A percentile compares a stretch with the other conserved stretches of the same genome.
phyloP scores from a whole-genome alignment of 2,888 invertebrate genomes.

The Stegophylla sp. region DNA sequence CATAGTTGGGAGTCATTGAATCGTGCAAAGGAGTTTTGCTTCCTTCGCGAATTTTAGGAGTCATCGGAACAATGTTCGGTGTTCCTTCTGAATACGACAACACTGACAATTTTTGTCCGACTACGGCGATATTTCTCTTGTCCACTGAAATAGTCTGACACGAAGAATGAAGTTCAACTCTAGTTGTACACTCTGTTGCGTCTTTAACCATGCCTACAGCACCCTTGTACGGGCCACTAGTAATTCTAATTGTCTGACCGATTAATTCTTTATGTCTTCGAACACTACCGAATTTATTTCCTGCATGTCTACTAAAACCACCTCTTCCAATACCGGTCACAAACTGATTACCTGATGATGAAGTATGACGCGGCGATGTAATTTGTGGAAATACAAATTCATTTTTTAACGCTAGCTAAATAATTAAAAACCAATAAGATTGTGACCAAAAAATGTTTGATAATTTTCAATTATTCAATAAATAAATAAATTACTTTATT shows the following conservation, averaged over 20 bases:
- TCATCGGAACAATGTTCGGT: conserved; percentile 52
- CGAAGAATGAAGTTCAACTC: conserved; percentile 94
- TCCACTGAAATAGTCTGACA: conserved; percentile 99
- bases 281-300: conserved; percentile 72
- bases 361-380: conserved; percentile 89
- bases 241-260: conserved; percentile 96
- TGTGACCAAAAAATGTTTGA: not conserved
- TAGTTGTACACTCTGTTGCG: conserved; percentile 93
- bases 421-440: not conserved
- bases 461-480: too few species aligned
- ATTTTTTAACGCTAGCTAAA: conserved; percentile 52
- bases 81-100: conserved; percentile 59
- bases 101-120: conserved; percentile 70
- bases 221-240: conserved; percentile 96
- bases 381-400: conserved; percentile 94
- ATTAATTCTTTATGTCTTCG: conserved; percentile 90
- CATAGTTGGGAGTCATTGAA: conserved; percentile 87
- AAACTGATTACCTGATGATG: conserved; percentile 62
- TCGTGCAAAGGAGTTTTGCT: conserved; percentile 87
- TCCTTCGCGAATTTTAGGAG: conserved; percentile 58
- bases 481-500: conserved; percentile 66
- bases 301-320: conserved; percentile 66
- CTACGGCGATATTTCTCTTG: conserved; percentile 82
- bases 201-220: conserved; percentile 96
- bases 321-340: conserved; percentile 66